Evolutionary conservation across 2,797 vertebrate species (phyloP).

Genomic region (Sciurus vulgaris): DNA sequence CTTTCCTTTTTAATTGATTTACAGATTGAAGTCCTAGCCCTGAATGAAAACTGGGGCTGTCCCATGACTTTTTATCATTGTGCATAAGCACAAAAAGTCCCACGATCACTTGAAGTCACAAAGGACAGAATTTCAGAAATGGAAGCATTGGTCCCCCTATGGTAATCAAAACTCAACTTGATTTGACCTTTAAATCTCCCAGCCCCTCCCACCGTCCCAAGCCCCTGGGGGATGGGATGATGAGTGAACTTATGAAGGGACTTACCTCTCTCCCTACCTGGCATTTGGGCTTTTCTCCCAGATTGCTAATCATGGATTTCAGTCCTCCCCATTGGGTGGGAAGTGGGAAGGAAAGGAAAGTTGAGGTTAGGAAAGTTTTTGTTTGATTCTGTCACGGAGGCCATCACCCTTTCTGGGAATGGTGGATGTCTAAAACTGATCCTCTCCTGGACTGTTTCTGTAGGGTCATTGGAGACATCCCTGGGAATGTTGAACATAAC

Average conservation of each 20-base stretch:
- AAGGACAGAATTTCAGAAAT: neutral
- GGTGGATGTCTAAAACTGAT: neutral
- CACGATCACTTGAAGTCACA: neutral
- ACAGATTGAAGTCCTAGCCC: neutral
- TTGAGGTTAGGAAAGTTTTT: neutral
- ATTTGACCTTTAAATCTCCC: neutral
- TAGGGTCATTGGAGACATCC: neutral
- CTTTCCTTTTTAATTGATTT: neutral
- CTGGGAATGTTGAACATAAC: neutral
- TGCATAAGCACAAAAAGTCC: neutral
- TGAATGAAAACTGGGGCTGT: neutral
- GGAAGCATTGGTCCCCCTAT: neutral
- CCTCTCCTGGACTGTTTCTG: neutral
- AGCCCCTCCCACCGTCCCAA: neutral
- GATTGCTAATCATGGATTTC: neutral
- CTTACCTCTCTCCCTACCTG: no score
- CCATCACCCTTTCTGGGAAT: neutral
- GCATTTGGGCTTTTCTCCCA: no score
- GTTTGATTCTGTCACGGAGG: neutral
- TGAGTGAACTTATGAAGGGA: fast-evolving
- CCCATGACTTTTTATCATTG: neutral
- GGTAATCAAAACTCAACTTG: neutral
- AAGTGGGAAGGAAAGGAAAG: neutral
- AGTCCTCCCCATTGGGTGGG: no score
- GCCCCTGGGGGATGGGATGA: neutral